Evolutionary conservation across 1,140 invertebrate genomes (phyloP).

Genomic region (Ectropis grisescens): DNA sequence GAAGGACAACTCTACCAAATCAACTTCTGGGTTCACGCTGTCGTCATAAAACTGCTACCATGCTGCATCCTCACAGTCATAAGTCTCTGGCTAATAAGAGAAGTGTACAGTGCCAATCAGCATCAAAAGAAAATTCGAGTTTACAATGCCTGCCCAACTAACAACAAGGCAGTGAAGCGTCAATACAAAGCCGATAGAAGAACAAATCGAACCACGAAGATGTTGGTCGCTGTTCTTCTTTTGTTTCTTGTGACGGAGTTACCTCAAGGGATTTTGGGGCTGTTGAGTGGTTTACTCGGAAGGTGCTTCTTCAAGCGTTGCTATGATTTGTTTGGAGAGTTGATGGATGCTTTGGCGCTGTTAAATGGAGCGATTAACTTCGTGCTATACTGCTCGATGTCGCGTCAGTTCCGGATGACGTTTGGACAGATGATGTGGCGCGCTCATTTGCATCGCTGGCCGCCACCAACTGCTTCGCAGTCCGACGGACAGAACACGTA

Average conservation of each 20-base stretch:
- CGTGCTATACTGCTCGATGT: slow-evolving; percentile 95
- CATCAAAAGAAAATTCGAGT: slow-evolving; percentile 51
- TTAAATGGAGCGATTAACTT: slow-evolving; percentile 95
- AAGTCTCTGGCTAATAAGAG: slow-evolving; percentile 83
- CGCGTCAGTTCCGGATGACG: slow-evolving; percentile 90
- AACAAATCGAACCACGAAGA: slow-evolving; percentile 86
- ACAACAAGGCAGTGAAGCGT: slow-evolving; percentile 73
- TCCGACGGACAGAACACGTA: slow-evolving; percentile 54
- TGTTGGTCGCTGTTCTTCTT: slow-evolving; percentile 89
- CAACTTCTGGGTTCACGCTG: slow-evolving; percentile 93
- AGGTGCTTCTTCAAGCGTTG: slow-evolving; percentile 81
- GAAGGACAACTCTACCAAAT: slow-evolving; percentile 71
- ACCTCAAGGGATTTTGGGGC: too few relatives aligned
- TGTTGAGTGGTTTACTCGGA: slow-evolving; percentile 79
- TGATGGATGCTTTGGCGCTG: slow-evolving; percentile 93
- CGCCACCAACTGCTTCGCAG: slow-evolving; percentile 36
- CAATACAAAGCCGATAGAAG: slow-evolving; percentile 74
- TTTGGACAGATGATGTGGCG: too few relatives aligned
- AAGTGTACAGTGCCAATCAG: slow-evolving; percentile 69
- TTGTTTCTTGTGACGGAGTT: slow-evolving; percentile 89
- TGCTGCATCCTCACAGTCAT: slow-evolving; percentile 86
- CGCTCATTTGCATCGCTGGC: slow-evolving; percentile 59
- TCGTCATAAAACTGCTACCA: slow-evolving; percentile 90
- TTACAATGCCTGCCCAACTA: slow-evolving; percentile 41
- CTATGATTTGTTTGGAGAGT: slow-evolving; percentile 85